Conservation (phyloP, 1,140 invertebrate species). For the Zaprionus davidi region DNA sequence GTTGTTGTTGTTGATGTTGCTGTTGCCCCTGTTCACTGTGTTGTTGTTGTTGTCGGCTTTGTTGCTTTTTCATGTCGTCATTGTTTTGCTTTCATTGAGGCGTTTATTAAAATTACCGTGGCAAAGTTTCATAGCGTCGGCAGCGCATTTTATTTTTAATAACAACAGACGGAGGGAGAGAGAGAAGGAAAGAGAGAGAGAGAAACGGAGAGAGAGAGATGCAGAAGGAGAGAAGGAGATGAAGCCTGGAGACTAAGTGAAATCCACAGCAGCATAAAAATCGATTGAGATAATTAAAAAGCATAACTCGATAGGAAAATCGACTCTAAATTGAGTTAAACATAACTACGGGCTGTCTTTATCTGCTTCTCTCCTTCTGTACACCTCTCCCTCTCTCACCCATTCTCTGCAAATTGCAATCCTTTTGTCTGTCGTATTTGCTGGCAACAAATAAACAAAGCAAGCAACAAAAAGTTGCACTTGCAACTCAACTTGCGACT, state of each 20-base stretch:
- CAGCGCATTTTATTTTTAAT: constrained; percentile 65
- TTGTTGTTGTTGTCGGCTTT: constrained; percentile 39
- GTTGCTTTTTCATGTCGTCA: constrained; percentile 61
- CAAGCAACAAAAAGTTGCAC: constrained; percentile 3
- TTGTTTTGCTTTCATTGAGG: constrained; percentile 81
- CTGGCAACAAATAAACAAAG: constrained; percentile 13
- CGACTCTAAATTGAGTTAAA: background rate
- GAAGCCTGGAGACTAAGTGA: background rate
- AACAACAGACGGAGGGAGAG: constrained; percentile 20
- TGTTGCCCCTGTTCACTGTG: constrained; percentile 26
- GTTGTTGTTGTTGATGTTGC: constrained; percentile 57
- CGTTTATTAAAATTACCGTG: constrained; percentile 81
- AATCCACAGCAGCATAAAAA: background rate
- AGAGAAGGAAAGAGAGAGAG: background rate
- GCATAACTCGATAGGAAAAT: constrained; percentile 1
- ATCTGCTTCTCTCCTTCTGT: too few species aligned
- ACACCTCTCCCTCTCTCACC: background rate
- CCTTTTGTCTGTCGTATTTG: background rate
- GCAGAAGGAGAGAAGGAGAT: too few species aligned
- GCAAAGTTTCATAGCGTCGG: constrained; percentile 58
- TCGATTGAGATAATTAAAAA: constrained; percentile 10
- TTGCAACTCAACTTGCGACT: background rate
- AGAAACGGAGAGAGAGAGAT: background rate
- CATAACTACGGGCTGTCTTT: background rate
- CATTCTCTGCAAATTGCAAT: background rate